Evolutionary conservation across 2,113 vertebrate species (phyloP), one percentile per base, ranked within the genome.

Genomic region (Seriola aureovittata): DNA sequence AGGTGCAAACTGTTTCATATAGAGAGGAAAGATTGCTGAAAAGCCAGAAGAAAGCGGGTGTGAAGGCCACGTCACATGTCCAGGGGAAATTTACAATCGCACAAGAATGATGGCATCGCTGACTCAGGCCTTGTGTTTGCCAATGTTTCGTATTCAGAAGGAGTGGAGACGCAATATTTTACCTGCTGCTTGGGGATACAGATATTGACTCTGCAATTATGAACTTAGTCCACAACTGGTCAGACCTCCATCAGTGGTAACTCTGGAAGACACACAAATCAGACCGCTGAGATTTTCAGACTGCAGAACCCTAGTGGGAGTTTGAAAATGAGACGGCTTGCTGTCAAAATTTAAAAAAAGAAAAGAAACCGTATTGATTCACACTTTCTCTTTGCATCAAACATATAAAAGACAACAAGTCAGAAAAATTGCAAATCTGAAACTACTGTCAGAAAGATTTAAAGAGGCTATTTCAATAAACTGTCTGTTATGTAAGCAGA

Each of bases 161-260:
- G 48, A 80, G 17, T 21, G 71, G 50, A 84, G 69, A 67, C n/a
- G 29, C 79, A 72, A 83, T 89, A 84, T 87, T 87, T 88, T 71
- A n/a, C 32, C 63, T 19, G 71, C 79, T 75, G 69, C 72, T 88
- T 66, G 77, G 86, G 68, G 80, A 87, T 44, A 75, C n/a, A 57
- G 67, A 82, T 81, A 84, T 70, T 83, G 87, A 89, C 82, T 67
- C 40, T 60, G 59, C 71, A 77, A 25, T 86, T 78, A 90, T 85
- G 38, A 76, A 85, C 57, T 62, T 73, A 32, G 12, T 66, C 58
- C 50, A 66, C 36, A 12, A 52, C 60, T 62, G 66, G 50, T 77
- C 54, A 46, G 80, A 76, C 55, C 57, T 62, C 80, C 32, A 59
- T 85, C 69, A 9, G 17, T 36, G 48, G 42, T 74, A 58, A 62